Evolutionary conservation across 2,888 invertebrate genomes (phyloP), one percentile per base, ranked within the genome.

Genomic region (Megastigmus dorsalis): DNA sequence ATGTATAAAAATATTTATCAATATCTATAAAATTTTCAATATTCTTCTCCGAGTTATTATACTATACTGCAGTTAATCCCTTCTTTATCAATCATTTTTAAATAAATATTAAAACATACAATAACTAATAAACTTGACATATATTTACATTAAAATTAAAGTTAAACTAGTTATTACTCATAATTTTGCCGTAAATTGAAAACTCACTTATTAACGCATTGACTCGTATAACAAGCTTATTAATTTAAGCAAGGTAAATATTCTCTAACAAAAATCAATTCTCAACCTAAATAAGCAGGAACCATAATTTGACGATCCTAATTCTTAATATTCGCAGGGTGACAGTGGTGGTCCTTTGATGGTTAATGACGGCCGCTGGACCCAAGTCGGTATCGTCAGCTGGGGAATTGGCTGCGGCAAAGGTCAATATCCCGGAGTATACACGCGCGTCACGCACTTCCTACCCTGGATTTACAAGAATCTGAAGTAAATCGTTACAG

Each of bases 331-430:
- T 59, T 86, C 86, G 48, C 87, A 96, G 96, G 96, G 96, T 54
- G 96, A 96, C 86, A 95, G 95, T 80, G 96, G 96, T 54, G 96
- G 96, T 4, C 96, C 96, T 0, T 88, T 96, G 82, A 94, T 96
- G 93, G 92, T 95, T 10, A 93, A 92, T 83, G 92, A 93, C 69
- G 92, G 92, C 4, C 91, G 92, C 74, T 95, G 95, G 93, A 93
- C 92, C 0, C 96, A 96, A 89, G 93, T 95, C 18, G 96, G 96
- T 65, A 92, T 96, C 59, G 96, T 96, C 20, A 95, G 95, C 13
- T 96, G 96, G 95, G 96, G 96, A 77, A 96, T 96, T 81, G 96
- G 95, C 41, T 96, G 96, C 85, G 96, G 96, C 69, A 95, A 96
- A 89, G 95, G 95, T 20, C 95, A 95, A 84, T 96, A 95, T 88